Percentiles rank a stretch among this genome's conserved stretches.
Conservation (phyloP, 2,797 vertebrate species). For the Antennarius maculatus region DNA sequence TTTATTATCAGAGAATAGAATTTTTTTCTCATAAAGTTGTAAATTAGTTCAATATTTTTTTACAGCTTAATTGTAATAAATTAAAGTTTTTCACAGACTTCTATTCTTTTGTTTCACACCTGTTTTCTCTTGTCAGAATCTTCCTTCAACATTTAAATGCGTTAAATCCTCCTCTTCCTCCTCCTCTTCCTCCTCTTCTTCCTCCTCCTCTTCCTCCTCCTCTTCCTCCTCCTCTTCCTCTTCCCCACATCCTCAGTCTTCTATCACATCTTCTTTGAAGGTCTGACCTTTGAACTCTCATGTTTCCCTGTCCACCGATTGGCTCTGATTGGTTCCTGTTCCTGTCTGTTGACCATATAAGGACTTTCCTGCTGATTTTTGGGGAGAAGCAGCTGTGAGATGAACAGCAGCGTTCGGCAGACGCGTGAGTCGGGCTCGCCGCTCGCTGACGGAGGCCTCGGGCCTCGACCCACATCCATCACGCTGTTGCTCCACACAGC, state of each 20-base stretch:
- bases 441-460: slow-evolving; percentile 54
- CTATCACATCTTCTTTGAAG: slow-evolving; percentile 36
- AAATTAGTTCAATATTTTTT: no score
- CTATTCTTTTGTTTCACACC: no score
- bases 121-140: not conserved
- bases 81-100: no score
- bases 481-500: slow-evolving; percentile 73
- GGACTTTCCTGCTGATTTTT: slow-evolving; percentile 6
- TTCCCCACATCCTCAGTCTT: slow-evolving; percentile 35
- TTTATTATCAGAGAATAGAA: no score
- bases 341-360: not conserved
- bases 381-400: slow-evolving; percentile 15
- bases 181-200: slow-evolving; percentile 6
- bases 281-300: slow-evolving; percentile 47
- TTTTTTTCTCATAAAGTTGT: no score
- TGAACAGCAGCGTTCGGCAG: slow-evolving; percentile 23
- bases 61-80: no score
- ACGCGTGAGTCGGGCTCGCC: slow-evolving; percentile 58
- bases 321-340: not conserved
- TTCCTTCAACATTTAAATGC: slow-evolving; percentile 14
- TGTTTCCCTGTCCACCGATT: slow-evolving; percentile 26
- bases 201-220: slow-evolving; percentile 2
- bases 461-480: slow-evolving; percentile 35
- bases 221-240: slow-evolving; percentile 11
- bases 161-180: slow-evolving; percentile 5